Evolutionary conservation across 2,113 vertebrate species (phyloP).

Genomic region (Nothocercus julius): DNA sequence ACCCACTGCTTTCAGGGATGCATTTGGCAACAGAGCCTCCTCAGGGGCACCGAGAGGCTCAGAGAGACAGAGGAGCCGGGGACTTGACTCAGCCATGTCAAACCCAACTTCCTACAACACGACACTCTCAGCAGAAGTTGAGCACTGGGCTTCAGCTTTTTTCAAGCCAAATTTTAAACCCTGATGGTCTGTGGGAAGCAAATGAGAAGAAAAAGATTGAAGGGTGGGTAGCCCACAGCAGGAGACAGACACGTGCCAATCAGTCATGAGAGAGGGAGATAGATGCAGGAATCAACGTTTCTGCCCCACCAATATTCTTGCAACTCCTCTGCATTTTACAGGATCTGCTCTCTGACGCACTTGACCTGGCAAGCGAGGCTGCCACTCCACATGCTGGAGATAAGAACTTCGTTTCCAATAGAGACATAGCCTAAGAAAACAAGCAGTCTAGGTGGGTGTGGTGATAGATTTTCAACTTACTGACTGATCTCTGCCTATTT

Average conservation of each 20-base stretch:
- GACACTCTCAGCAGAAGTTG: neutral
- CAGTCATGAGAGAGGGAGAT: neutral
- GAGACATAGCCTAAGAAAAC: neutral
- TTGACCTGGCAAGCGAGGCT: neutral
- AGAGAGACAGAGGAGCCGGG: neutral
- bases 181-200: neutral
- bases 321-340: neutral
- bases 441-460: neutral
- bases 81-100: neutral
- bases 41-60: accelerated
- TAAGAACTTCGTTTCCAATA: neutral
- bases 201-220: neutral
- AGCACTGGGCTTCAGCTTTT: neutral
- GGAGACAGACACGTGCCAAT: neutral
- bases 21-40: neutral
- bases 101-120: neutral
- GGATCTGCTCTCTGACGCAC: neutral
- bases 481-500: neutral
- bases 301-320: neutral
- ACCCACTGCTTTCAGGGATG: neutral
- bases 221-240: neutral
- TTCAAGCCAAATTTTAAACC: neutral
- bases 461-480: neutral
- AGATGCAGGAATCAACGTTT: neutral
- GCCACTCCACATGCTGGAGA: neutral